A percentile compares a stretch with the other conserved stretches of the same genome.
These are phyloP conservation scores for Apaloderma vittatum DNA, from an alignment of 2,113 vertebrate species.

Conservation along the genomic window DNA sequence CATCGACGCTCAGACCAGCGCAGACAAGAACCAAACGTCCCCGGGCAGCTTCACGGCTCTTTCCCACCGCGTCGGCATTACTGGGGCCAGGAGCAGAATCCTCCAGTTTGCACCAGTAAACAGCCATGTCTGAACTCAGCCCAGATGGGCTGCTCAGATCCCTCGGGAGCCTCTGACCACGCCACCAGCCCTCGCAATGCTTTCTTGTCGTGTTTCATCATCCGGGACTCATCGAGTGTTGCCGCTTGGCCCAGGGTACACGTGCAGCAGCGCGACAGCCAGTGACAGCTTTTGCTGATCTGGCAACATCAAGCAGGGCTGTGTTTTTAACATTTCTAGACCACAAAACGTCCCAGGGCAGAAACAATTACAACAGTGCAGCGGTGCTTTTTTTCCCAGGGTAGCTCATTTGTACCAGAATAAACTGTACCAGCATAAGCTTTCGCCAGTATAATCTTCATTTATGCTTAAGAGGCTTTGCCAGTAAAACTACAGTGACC, in stretches of 20 bases:
- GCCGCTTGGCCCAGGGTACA: background rate
- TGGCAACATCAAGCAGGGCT: background rate
- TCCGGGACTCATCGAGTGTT: background rate
- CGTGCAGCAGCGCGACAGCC: background rate
- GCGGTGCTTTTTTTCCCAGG: background rate
- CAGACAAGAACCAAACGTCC: background rate
- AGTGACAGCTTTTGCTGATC: background rate
- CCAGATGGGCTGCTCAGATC: background rate
- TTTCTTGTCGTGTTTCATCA: background rate
- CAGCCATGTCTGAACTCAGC: fast-evolving
- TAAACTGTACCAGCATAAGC: conserved; percentile 62
- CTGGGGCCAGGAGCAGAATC: background rate
- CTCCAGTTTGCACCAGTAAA: background rate
- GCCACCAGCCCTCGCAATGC: background rate
- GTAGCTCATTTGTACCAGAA: conserved; percentile 50
- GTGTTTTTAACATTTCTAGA: conserved; percentile 20
- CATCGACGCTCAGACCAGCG: background rate
- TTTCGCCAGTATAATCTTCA: conserved; percentile 57
- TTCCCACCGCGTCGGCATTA: background rate
- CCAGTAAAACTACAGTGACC: conserved; percentile 68
- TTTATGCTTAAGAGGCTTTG: conserved; percentile 69
- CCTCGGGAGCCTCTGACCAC: background rate
- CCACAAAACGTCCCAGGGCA: background rate
- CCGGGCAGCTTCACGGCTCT: background rate
- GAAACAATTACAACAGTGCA: background rate